Conservation (phyloP, 1,140 invertebrate genomes). For the Macrocentrus cingulum region DNA sequence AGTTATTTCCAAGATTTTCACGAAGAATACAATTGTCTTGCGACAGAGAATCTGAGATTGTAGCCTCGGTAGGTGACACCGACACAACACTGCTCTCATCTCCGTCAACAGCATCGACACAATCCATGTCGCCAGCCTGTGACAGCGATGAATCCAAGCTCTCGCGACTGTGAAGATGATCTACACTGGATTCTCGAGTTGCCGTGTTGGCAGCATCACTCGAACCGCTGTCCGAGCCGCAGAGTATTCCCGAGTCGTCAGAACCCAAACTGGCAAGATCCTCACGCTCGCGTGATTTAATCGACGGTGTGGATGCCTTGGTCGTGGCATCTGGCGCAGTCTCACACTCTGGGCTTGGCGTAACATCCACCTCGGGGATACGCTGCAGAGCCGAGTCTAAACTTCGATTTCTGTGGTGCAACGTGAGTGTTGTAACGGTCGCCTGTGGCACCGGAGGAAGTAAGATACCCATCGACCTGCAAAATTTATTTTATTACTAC, state of each 20-base stretch:
- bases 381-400: conserved; percentile 83
- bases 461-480: conserved; percentile 76
- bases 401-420: conserved; percentile 85
- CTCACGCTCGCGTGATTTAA: conserved; percentile 59
- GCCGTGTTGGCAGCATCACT: conserved; percentile 52
- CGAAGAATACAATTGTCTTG: conserved; percentile 20
- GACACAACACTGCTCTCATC: conserved; percentile 34
- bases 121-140: conserved; percentile 52
- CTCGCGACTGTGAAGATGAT: conserved; percentile 62
- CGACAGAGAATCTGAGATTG: conserved; percentile 32
- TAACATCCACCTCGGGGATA: conserved; percentile 82
- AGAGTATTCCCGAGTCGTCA: conserved; percentile 83
- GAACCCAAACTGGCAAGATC: conserved; percentile 78
- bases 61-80: conserved; percentile 39
- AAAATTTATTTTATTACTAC: conserved; percentile 23
- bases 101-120: conserved; percentile 48
- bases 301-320: conserved; percentile 39
- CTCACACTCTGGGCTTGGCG: conserved; percentile 76
- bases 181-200: conserved; percentile 55
- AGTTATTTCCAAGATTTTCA: conserved; percentile 1
- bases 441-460: conserved; percentile 72
- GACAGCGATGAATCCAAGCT: conserved; percentile 70
- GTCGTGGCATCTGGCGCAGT: conserved; percentile 50
- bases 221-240: conserved; percentile 66
- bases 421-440: conserved; percentile 59